phyloP scores from a whole-genome alignment of 2,113 vertebrate species.

The Lampris megalopsis region DNA sequence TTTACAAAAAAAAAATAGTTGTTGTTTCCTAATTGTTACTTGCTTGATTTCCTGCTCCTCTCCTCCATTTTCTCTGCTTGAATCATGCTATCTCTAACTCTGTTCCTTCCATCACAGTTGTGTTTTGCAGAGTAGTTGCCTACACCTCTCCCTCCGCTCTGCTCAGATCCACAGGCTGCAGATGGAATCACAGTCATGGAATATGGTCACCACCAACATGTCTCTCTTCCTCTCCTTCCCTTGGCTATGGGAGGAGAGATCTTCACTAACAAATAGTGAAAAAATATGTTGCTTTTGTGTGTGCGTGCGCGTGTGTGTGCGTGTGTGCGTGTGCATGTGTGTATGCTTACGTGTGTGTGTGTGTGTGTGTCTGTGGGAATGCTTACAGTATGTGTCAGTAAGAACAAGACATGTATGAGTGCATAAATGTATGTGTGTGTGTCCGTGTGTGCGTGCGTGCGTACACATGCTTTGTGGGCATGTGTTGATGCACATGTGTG shows the following conservation, averaged over 20 bases:
- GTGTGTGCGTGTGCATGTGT: conserved; percentile 10
- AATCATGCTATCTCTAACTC: neutral
- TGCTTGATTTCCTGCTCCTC: conserved; percentile 4
- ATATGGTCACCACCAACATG: conserved; percentile 38
- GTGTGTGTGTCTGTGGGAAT: neutral
- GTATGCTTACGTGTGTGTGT: neutral
- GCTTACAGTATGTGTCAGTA: neutral
- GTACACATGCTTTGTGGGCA: neutral
- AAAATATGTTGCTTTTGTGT: conserved; percentile 42
- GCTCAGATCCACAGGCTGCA: conserved; percentile 19
- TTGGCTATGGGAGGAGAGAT: conserved; percentile 47
- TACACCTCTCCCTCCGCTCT: conserved; percentile 4
- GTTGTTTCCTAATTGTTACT: neutral
- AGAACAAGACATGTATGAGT: neutral
- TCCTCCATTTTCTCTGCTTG: neutral
- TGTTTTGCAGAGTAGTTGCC: too few species aligned
- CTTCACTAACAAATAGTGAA: conserved; percentile 27
- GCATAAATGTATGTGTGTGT: neutral
- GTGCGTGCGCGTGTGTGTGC: conserved; percentile 15
- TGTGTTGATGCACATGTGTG: conserved; percentile 47
- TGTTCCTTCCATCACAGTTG: neutral
- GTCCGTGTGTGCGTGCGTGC: neutral
- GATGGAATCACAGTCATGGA: conserved; percentile 39
- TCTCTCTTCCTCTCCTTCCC: conserved; percentile 31
- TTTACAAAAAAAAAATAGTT: neutral